phyloP scores from a whole-genome alignment of 1,140 invertebrate genomes.

The Mya arenaria region DNA sequence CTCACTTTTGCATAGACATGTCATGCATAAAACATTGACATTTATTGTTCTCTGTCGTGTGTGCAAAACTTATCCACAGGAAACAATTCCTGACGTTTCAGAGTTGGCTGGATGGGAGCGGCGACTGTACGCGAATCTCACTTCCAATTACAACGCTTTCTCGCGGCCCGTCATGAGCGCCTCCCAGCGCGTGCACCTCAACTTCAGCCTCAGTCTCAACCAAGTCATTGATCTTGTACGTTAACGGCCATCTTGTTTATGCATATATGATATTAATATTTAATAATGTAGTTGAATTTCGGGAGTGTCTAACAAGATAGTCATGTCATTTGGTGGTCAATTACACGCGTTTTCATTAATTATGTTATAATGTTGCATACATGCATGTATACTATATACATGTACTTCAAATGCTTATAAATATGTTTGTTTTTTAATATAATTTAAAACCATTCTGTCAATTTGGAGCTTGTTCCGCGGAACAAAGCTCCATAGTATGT shows the following conservation, averaged over 20 bases:
- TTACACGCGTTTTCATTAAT: not conserved
- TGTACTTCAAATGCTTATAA: not conserved
- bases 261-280: not conserved
- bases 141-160: constrained; percentile 62
- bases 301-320: not conserved
- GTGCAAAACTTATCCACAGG: no score
- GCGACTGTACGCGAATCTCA: constrained; percentile 39
- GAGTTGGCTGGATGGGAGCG: no score
- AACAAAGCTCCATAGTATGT: no score
- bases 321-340: not conserved
- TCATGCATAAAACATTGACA: no score
- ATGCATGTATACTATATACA: not conserved
- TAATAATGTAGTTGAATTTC: not conserved
- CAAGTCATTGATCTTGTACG: constrained; percentile 74
- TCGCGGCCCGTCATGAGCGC: constrained; percentile 66
- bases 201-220: constrained; percentile 64
- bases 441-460: no score
- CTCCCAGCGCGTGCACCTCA: constrained; percentile 54
- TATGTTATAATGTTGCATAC: not conserved
- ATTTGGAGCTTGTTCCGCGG: no score
- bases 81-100: no score
- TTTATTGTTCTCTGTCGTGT: no score
- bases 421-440: no score
- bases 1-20: no score
- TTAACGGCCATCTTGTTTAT: not conserved